Percentiles rank a stretch among this genome's conserved stretches.
Conservation (phyloP, 2,888 invertebrate species). For the Argynnis bischoffii region DNA sequence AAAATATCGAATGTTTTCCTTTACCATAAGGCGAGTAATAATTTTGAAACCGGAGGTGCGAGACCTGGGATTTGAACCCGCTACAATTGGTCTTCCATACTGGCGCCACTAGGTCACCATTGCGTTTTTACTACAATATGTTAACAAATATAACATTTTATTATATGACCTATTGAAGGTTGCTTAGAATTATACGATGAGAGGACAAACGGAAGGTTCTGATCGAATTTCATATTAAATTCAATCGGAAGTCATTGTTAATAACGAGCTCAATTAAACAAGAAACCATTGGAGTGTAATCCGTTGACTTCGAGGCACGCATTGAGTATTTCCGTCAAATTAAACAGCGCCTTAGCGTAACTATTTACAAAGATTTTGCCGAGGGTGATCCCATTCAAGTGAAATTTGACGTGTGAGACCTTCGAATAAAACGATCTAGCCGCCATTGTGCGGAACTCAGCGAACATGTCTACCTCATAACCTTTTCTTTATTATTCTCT, state of each 20-base stretch:
- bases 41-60: too few relatives aligned
- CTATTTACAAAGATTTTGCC: slow-evolving; percentile 80
- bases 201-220: slow-evolving; percentile 3
- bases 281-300: slow-evolving; percentile 59
- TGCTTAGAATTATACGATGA: too few relatives aligned
- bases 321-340: slow-evolving; percentile 77
- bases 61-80: too few relatives aligned
- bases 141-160: too few relatives aligned
- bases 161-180: too few relatives aligned
- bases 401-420: slow-evolving; percentile 81
- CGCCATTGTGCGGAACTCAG: slow-evolving; percentile 60
- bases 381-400: slow-evolving; percentile 72
- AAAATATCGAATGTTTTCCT: too few relatives aligned
- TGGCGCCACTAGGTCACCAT: too few relatives aligned
- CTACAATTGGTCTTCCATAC: too few relatives aligned
- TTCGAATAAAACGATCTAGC: slow-evolving; percentile 59
- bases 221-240: slow-evolving; percentile 3
- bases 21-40: too few relatives aligned
- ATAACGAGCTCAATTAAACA: slow-evolving; percentile 67
- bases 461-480: slow-evolving; percentile 69
- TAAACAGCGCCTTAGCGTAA: slow-evolving; percentile 74
- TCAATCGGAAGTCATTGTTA: slow-evolving; percentile 38
- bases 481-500: slow-evolving; percentile 68
- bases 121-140: too few relatives aligned
- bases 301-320: slow-evolving; percentile 70